Base-by-base conservation (phyloP, 1,140 invertebrate species). In the Lucilia cuprina region DNA sequence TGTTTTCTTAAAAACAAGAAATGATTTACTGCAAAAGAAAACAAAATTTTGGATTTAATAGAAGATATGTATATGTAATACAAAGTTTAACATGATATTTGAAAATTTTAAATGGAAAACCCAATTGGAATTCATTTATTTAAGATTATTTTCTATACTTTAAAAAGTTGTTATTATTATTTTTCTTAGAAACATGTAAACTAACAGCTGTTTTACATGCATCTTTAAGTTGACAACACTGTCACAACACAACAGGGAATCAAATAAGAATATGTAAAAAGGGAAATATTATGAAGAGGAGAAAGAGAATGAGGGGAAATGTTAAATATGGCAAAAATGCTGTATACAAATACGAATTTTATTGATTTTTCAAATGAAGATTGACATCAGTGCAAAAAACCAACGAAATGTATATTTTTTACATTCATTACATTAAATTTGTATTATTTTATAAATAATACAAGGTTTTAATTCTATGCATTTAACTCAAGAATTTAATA, bases 331-430 rank as follows among this genome's bases (percentile, higher is more conserved):
- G 41, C 35, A 80, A 49, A 49, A 80, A 49, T 49, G 41, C 30
- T 80, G 77, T 80, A 80, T 49, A 80, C 77, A 80, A 80, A 80
- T 49, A 80, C 41, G 65, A 80, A 25, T 80, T 80, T 80, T 80
- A 80, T 80, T 80, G 77, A 80, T 80, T 80, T 80, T 80, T 80
- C 77, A 70, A 70, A 25, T 21, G n/a, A 21, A 70, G 19, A 70
- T 70, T 70, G 5, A 70, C 65, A 21, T 21, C 9, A 21, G 65
- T 70, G 19, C 65, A 25, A 70, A 70, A 19, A 70, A 25, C 19
- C 10, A 70, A n/a, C 2, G n/a, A 70, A 60, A 60, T 21, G 8
- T n/a, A 1, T 55, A 12, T 14, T 17, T 14, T 60, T 70, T 19
- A 4, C 60, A 21, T 70, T 70, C 25, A 25, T 70, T 19, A 30